Evolutionary conservation across 2,888 invertebrate species (phyloP).

Genomic region (Megastigmus dorsalis): DNA sequence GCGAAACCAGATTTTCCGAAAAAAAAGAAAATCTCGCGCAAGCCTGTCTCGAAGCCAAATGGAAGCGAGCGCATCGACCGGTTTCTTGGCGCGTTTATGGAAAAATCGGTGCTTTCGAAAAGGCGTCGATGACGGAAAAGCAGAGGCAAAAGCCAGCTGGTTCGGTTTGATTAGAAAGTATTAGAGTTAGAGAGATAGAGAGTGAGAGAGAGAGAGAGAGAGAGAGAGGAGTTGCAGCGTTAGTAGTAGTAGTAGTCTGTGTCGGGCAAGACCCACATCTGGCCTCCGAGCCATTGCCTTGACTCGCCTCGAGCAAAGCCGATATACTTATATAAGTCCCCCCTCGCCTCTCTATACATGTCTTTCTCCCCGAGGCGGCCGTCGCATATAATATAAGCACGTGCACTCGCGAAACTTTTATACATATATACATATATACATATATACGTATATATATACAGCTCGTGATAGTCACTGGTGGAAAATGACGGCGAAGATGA

Average conservation of each 20-base stretch:
- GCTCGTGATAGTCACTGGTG: background rate
- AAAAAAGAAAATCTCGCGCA: background rate
- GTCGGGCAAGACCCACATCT: background rate
- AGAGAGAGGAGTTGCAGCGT: background rate
- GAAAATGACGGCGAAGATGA: background rate
- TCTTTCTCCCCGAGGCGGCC: conserved; percentile 6
- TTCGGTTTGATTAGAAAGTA: conserved; percentile 44
- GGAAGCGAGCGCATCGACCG: background rate
- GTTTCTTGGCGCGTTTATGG: conserved; percentile 3
- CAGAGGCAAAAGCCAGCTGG: conserved; percentile 17
- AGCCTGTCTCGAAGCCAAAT: background rate
- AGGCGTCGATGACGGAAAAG: background rate
- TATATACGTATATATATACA: no score
- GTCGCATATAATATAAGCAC: no score
- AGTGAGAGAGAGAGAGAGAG: background rate
- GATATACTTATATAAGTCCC: conserved; percentile 38
- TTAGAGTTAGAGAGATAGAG: background rate
- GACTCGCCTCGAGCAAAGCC: conserved; percentile 25
- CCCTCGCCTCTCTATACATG: background rate
- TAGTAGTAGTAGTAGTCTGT: background rate
- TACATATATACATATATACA: no score
- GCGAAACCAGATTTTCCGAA: no score
- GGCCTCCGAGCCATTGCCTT: background rate
- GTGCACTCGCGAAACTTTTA: conserved; percentile 8
- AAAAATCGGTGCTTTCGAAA: conserved; percentile 40